Percentiles rank a stretch among this genome's conserved stretches.
Evolutionary conservation across 2,797 vertebrate genomes (phyloP).

Genomic region (Pelobates cultripes): DNA sequence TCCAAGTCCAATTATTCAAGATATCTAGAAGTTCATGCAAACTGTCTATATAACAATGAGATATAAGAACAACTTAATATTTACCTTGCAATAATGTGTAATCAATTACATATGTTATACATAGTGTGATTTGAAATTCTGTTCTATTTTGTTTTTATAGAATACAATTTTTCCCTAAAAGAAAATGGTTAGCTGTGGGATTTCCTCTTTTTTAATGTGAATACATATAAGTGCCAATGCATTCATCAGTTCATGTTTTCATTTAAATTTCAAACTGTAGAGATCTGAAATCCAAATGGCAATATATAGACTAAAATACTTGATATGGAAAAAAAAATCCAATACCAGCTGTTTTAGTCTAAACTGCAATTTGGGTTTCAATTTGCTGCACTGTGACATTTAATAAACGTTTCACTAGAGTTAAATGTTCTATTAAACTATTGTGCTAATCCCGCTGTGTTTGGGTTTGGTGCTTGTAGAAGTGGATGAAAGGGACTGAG

Average conservation of each 20-base stretch:
- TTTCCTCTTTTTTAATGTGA: background rate
- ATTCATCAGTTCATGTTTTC: background rate
- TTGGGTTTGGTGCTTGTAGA: slow-evolving; percentile 88
- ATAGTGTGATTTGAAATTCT: background rate
- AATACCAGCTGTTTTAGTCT: too few relatives aligned
- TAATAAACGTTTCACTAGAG: background rate
- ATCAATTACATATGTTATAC: background rate
- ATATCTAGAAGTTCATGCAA: slow-evolving; percentile 63
- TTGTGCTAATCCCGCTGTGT: slow-evolving; percentile 95
- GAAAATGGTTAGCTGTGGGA: background rate
- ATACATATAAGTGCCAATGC: background rate
- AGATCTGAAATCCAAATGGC: too few relatives aligned
- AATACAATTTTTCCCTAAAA: slow-evolving; percentile 4
- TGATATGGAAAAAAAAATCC: too few relatives aligned
- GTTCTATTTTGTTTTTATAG: slow-evolving; percentile 26
- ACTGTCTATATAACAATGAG: slow-evolving; percentile 73
- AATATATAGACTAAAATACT: too few relatives aligned
- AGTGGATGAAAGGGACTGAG: slow-evolving; percentile 73
- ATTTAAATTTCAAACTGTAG: too few relatives aligned
- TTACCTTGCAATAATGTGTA: slow-evolving; percentile 9
- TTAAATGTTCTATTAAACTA: slow-evolving; percentile 77
- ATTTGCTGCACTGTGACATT: too few relatives aligned
- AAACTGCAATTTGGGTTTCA: too few relatives aligned
- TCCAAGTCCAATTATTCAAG: slow-evolving; percentile 75
- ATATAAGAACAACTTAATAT: slow-evolving; percentile 46